phyloP scores from a whole-genome alignment of 2,113 vertebrate species.

The Thalassarche chlororhynchos region DNA sequence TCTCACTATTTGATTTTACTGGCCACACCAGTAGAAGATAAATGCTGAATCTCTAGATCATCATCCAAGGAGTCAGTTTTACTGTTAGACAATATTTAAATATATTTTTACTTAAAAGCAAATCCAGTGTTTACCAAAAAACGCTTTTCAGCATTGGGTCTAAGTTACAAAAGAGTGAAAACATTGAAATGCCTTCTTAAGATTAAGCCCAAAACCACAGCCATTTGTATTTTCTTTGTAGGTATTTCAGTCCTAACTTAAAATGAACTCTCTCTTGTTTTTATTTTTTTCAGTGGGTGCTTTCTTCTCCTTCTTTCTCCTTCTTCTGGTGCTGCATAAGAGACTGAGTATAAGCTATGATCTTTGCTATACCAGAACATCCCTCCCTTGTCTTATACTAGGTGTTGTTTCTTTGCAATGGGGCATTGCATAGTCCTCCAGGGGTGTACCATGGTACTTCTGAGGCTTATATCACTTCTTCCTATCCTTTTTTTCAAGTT shows the following conservation, averaged over 20 bases:
- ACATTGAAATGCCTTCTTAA: not conserved
- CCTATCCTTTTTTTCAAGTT: not conserved
- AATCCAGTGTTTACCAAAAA: not conserved
- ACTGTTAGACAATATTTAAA: not conserved
- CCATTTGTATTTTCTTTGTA: not conserved
- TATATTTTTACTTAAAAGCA: not conserved
- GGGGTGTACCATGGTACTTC: not conserved
- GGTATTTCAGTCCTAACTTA: not conserved
- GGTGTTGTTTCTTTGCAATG: not conserved
- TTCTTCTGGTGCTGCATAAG: not conserved
- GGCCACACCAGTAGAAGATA: not conserved
- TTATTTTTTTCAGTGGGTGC: rapidly evolving
- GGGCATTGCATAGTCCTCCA: not conserved
- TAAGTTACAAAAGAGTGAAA: not conserved
- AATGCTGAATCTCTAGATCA: not conserved
- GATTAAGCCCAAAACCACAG: not conserved
- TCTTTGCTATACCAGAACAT: not conserved
- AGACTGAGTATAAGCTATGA: not conserved
- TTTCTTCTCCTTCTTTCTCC: not conserved
- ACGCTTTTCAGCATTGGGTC: not conserved
- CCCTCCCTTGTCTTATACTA: not conserved
- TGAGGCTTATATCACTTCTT: not conserved
- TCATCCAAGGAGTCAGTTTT: not conserved
- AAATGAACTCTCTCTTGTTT: not conserved
- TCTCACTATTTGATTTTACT: not conserved